Conservation (phyloP, 2,888 invertebrate genomes). For the Amphipoea lucens region DNA sequence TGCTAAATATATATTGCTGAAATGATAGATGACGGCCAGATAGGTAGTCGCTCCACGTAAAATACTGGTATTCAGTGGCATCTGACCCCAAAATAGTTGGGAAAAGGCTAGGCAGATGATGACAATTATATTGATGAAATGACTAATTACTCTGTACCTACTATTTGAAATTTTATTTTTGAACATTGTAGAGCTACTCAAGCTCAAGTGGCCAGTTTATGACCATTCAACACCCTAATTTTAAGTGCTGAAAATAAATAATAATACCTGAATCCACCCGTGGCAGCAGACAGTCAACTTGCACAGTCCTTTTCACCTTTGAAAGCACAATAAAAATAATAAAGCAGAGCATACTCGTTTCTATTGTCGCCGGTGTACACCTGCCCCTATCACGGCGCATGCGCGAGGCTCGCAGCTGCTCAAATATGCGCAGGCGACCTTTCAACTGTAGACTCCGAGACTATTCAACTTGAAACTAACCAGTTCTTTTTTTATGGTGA, state of each 20-base stretch:
- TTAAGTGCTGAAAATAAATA: slow-evolving; percentile 3
- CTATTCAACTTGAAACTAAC: slow-evolving; percentile 61
- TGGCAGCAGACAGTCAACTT: slow-evolving; percentile 37
- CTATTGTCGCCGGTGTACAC: slow-evolving; percentile 71
- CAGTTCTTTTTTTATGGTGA: slow-evolving; percentile 51
- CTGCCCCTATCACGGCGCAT: slow-evolving; percentile 81
- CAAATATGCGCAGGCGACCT: slow-evolving; percentile 69
- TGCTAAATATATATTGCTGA: not conserved
- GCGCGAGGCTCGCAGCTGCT: slow-evolving; percentile 79
- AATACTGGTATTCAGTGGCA: too few relatives aligned
- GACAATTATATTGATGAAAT: not conserved
- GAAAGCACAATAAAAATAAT: slow-evolving; percentile 47
- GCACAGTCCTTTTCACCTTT: slow-evolving; percentile 34
- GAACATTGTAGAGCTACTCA: not conserved
- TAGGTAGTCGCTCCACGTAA: too few relatives aligned
- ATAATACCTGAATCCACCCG: not conserved
- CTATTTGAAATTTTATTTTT: not conserved
- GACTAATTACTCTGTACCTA: not conserved
- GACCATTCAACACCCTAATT: not conserved
- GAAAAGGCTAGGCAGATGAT: too few relatives aligned
- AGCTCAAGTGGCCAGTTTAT: not conserved
- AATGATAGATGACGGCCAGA: not conserved
- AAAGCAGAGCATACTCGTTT: slow-evolving; percentile 71
- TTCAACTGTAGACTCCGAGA: slow-evolving; percentile 72
- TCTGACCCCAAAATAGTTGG: too few relatives aligned